Evolutionary conservation across 2,888 invertebrate genomes (phyloP), one percentile per base, ranked within the genome.

Genomic region (Cantharis nigra): DNA sequence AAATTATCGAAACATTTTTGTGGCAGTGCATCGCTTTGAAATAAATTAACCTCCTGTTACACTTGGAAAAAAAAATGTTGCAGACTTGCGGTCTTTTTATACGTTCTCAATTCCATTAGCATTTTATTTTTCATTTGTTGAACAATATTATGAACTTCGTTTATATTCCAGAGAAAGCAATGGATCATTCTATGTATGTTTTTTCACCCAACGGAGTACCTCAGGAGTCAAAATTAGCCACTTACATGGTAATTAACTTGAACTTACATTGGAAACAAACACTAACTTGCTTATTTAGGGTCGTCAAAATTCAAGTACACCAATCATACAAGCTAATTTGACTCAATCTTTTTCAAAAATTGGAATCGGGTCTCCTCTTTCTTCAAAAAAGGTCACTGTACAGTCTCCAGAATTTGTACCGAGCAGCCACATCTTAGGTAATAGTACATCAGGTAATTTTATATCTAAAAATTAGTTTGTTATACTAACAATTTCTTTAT

Each of bases 141-240:
- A 69, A 14, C 26, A 69, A 28, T 23, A 23, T 23, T 26, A 70
- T 70, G 33, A 18, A 23, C 26, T 26, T 49, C 18, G 49, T 49
- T 20, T 28, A 63, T 64, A 30, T 77, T 74, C 26, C 74, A 77
- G 77, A 72, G 71, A 71, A 30, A 74, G 71, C 80, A 81, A 95
- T 95, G 95, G 95, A 95, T 91, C 95, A 95, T 90, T 94, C 94
- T 81, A 92, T 94, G 88, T 92, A 93, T 86, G 92, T 92, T 85
- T 90, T 91, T 80, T 91, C 93, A 80, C 91, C 93, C 76, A 92
- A 92, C 90, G 94, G 94, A 85, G 91, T 95, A 84, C 95, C 95
- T 70, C 93, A 95, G 88, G 95, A 96, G 89, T 96, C 95, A 79
- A 96, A 96, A 89, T 90, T 96, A 87, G 95, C 94, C 78, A 95